Base-by-base conservation (phyloP, 1,140 invertebrate species). In the Heliconius eleuchia region DNA sequence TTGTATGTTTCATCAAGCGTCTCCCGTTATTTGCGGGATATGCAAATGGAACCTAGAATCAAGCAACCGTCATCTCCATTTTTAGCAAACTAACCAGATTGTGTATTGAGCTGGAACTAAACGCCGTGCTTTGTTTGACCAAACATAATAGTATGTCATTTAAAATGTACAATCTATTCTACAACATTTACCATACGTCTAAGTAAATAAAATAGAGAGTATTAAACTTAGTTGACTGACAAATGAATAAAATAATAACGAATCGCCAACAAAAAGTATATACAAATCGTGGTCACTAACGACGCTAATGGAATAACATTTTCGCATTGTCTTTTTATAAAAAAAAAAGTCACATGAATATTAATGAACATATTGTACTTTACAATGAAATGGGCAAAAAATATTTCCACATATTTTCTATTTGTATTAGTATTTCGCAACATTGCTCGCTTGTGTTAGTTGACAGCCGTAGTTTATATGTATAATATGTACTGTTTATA, bases 251-350 rank as follows among this genome's bases (percentile, higher is more conserved):
- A 66, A n/a, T 30, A 66, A 57, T 66, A 30, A 66, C 23, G 11
- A 27, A 5, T 66, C n/a, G 27, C 60, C 8, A 66, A 66, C 60
- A 66, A n/a, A 57, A 66, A 66, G 9, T 66, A 23, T 4, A 66
- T 30, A n/a, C 60, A 30, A 66, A 3, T 30, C 27, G 27, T 66
- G 1, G 23, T 57, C 60, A 66, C 60, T 27, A 66, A 66, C 60
- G 23, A 66, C 23, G 27, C 60, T 66, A 66, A 66, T 66, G 60
- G 60, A 27, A 66, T 66, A 27, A 27, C n/a, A 66, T 66, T 30
- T 57, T 66, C 60, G 60, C 60, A 66, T 66, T 66, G 60, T 66
- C 60, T 66, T 27, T 66, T 66, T 16, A 46, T 13, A 46, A 46
- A 66, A 34, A 30, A 34, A 27, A 66, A 66, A 66, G 60, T 11